phyloP scores from a whole-genome alignment of 2,113 vertebrate species.

The Piaya cayana region DNA sequence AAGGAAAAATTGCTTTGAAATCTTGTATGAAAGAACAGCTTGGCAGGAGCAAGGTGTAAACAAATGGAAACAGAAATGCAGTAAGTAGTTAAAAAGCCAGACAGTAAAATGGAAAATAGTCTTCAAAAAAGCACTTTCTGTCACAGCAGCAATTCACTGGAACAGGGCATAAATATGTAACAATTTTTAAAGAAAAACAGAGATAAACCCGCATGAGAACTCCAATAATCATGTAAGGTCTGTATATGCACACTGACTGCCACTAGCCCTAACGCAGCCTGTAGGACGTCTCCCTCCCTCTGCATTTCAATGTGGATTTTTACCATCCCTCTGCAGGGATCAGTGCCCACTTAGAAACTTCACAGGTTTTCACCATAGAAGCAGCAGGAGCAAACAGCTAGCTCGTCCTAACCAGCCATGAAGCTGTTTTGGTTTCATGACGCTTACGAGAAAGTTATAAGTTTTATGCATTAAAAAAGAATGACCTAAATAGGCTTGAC shows the following conservation, averaged over 20 bases:
- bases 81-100: constrained; percentile 39
- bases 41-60: constrained; percentile 68
- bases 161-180: background rate
- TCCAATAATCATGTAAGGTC: background rate
- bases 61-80: constrained; percentile 57
- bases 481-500: background rate
- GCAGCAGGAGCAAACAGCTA: background rate
- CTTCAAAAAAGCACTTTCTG: constrained; percentile 5
- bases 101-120: constrained; percentile 47
- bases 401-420: accelerated
- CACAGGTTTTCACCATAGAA: background rate
- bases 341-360: background rate
- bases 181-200: constrained; percentile 4
- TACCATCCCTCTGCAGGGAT: background rate
- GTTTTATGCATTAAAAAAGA: background rate
- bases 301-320: accelerated
- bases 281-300: background rate
- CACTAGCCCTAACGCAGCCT: background rate
- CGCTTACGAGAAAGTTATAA: background rate
- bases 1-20: constrained; percentile 52
- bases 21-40: constrained; percentile 36
- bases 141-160: background rate
- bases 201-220: background rate
- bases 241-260: background rate
- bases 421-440: background rate